These are phyloP conservation scores for Dusona sp. DNA, from an alignment of 2,888 invertebrate genomes.

Conservation along the genomic window DNA sequence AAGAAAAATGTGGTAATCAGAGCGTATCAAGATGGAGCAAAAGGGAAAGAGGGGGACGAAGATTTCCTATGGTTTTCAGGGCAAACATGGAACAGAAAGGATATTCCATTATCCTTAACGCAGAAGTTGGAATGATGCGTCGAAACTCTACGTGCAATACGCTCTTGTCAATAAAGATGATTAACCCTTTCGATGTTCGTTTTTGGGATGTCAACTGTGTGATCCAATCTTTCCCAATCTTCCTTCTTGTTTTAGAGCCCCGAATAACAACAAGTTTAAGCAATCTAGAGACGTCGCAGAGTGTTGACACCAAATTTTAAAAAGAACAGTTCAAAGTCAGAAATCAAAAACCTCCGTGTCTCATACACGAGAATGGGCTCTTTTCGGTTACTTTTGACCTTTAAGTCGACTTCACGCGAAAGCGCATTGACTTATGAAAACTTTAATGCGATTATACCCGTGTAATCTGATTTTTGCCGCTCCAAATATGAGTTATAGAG, in stretches of 20 bases:
- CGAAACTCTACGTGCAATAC: not conserved
- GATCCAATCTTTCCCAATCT: not conserved
- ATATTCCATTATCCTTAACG: conserved; percentile 39
- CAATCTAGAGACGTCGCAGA: no score
- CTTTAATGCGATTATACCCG: no score
- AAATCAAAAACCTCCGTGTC: no score
- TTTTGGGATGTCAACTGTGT: not conserved
- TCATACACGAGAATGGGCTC: no score
- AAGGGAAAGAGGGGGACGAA: not conserved
- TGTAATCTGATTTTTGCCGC: no score
- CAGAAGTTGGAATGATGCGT: conserved; percentile 44
- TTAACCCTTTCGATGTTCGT: conserved; percentile 15
- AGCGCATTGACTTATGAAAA: no score
- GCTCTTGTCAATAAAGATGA: not conserved
- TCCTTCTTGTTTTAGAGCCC: not conserved
- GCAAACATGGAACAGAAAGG: conserved; percentile 25
- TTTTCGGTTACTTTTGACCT: not conserved
- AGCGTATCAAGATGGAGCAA: conserved; percentile 16
- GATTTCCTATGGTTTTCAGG: conserved; percentile 1
- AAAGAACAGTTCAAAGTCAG: no score
- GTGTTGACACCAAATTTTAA: no score
- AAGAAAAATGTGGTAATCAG: conserved; percentile 36
- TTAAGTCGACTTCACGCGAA: not conserved
- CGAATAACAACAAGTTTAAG: not conserved
- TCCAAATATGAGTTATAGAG: no score